Evolutionary conservation across 1,140 invertebrate genomes (phyloP), one percentile per base, ranked within the genome.

Genomic region (Heliconius hermathena): DNA sequence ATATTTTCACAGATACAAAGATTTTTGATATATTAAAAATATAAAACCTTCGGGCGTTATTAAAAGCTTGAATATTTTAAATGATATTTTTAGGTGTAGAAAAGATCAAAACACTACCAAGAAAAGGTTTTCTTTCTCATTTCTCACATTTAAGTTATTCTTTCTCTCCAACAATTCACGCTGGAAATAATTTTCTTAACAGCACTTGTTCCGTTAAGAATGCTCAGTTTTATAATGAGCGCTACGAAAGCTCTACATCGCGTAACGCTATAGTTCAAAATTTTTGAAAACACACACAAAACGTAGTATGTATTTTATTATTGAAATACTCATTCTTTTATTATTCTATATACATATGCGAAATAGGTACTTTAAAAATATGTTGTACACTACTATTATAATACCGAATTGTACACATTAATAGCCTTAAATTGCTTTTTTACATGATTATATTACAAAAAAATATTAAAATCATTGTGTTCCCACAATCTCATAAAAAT

Each of bases 151-250:
- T 33, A 71, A 52, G 5, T 77, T 77, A 49, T 77, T 71, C 71
- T 71, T 71, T 38, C 71, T 36, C 33, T 70, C 2, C 70, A 72
- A 71, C 29, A 54, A 77, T 77, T 76, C 70, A 36, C 26, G 46
- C 70, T 77, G 66, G 18, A 77, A 77, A 77, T 54, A 77, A 77
- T 71, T 71, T 71, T 71, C 76, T 77, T 71, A 77, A 71, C 41
- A 71, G 29, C 76, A 70, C 76, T 77, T 77, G 22, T 72, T 77
- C 54, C 70, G 41, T 71, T 71, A 38, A 38, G 8, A 38, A 38
- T 38, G 20, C 66, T 70, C 60, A 76, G 75, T 76, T 26, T 76
- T 76, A 76, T 76, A 49, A 76, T 76, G 75, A 76, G 75, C 75
- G 75, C 60, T 76, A 76, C 60, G 66, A 54, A 76, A 76, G 75